Percentiles rank a stretch among this genome's conserved stretches.
Conservation (phyloP, 1,140 invertebrate species). For the Cotesia glomerata region DNA sequence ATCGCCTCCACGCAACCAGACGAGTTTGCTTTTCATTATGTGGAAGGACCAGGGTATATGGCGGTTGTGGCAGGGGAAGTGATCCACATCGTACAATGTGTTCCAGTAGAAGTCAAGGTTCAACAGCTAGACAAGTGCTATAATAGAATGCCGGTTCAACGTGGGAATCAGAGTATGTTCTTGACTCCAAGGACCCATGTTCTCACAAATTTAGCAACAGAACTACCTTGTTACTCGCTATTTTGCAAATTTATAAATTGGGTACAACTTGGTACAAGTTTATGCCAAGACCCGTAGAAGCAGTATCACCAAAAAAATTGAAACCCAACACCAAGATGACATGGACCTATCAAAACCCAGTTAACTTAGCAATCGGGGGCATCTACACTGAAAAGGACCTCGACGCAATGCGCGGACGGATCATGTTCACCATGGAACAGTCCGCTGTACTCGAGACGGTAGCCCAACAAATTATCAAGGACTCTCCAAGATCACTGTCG, state of each 20-base stretch:
- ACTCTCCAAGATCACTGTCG: background rate
- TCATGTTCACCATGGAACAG: too few species aligned
- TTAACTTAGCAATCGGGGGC: too few species aligned
- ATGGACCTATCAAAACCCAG: too few species aligned
- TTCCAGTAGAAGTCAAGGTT: conserved; percentile 22
- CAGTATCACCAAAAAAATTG: too few species aligned
- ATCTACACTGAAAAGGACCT: too few species aligned
- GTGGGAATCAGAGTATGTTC: background rate
- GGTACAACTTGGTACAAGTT: background rate
- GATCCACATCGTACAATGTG: conserved; percentile 24
- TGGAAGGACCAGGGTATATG: conserved; percentile 38
- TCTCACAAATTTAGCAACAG: background rate
- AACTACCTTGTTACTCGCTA: background rate
- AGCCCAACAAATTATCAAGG: background rate
- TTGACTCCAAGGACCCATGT: conserved; percentile 33
- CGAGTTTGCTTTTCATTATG: conserved; percentile 30
- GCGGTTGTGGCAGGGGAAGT: background rate
- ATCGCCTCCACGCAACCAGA: conserved; percentile 27
- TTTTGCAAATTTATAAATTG: conserved; percentile 26
- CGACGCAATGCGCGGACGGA: too few species aligned
- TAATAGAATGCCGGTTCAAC: conserved; percentile 20
- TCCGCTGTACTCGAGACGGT: too few species aligned
- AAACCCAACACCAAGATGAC: too few species aligned
- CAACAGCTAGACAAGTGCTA: conserved; percentile 30
- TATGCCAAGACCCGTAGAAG: too few species aligned